Evolutionary conservation across 2,888 invertebrate genomes (phyloP), one percentile per base, ranked within the genome.

Genomic region (Temnothorax unifasciatus): DNA sequence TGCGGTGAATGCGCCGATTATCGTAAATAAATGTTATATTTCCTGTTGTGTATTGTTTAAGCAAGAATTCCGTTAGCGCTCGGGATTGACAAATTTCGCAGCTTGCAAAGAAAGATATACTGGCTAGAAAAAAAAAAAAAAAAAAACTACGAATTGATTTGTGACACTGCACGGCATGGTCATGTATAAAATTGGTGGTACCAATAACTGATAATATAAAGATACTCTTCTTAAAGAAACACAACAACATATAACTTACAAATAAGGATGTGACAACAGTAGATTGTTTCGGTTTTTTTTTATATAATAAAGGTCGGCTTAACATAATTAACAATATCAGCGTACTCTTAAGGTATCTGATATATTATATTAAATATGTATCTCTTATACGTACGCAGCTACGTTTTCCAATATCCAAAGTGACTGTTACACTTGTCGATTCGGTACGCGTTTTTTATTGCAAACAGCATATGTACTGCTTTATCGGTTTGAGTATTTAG

Each of bases 311-410:
- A 59, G 34, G 6, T 73, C 57, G n/a, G 6, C n/a, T 71, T 73
- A 81, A 59, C 25, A 81, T 59, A 81, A 57, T 69, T 71, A 79
- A 79, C 79, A 71, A 79, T 57, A 41, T 69, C 54, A 41, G 44
- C 41, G 50, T 68, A 57, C 41, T 76, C 18, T 25, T 13, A 66
- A 54, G 0, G 9, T 77, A 68, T 68, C 44, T 41, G 41, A 41
- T 54, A 71, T 71, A 69, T 63, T 61, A 47, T 63, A 75, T 77
- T 68, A 71, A 79, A 71, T 69, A 34, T 57, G 29, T 69, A 71
- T 59, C 18, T 71, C 38, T 38, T 64, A 76, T 54, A 68, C 38
- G 1, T 54, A 68, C 38, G 1, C 15, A 68, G 6, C 29, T 77
- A 68, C 44, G 29, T 57, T 77, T 68, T 68, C n/a, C 68, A 41